Evolutionary conservation across 2,888 invertebrate genomes (phyloP), one percentile per base, ranked within the genome.

Genomic region (Caenorhabditis becei): DNA sequence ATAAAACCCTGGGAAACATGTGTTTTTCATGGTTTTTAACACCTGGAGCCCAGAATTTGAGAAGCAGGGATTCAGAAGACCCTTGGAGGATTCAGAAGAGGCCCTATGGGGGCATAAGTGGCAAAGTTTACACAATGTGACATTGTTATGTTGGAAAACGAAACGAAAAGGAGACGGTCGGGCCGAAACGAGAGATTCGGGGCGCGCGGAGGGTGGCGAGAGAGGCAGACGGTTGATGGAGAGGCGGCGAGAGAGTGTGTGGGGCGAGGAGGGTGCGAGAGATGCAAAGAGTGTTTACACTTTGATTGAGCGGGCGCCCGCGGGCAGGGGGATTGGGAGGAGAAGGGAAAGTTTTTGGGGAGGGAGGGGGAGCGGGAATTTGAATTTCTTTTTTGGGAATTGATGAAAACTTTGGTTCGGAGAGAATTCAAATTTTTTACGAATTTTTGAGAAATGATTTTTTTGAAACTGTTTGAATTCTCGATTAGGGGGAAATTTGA

Each of bases 71-170:
- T n/a, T n/a, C n/a, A n/a, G n/a, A n/a, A n/a, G n/a, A n/a, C n/a
- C n/a, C n/a, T n/a, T n/a, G 35, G 35, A 10, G 35, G 10, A 35
- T 35, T 28, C 44, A 10, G 44, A n/a, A 16, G 49, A 8, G 49
- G 49, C n/a, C n/a, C n/a, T n/a, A n/a, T 23, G 26, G 5, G 32
- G 14, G 32, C 32, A 37, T 23, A 54, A 65, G 41, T 56, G 58
- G 56, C 67, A 58, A 69, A 69, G 67, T 69, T 69, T 69, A 58
- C 67, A 69, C 67, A 69, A 32, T 26, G 54, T 28, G n/a, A 54
- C 28, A 54, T 41, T 41, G 41, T 41, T 41, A 32, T 32, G 41
- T 41, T 41, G 41, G 41, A 44, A 51, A 44, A 49, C 7, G 10
- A 23, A 28, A 32, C 16, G 59, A 37, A 23, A 18, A 23, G 37